These are phyloP conservation scores for Lepidurus apus DNA, from an alignment of 1,140 invertebrate genomes.

Conservation along the genomic window DNA sequence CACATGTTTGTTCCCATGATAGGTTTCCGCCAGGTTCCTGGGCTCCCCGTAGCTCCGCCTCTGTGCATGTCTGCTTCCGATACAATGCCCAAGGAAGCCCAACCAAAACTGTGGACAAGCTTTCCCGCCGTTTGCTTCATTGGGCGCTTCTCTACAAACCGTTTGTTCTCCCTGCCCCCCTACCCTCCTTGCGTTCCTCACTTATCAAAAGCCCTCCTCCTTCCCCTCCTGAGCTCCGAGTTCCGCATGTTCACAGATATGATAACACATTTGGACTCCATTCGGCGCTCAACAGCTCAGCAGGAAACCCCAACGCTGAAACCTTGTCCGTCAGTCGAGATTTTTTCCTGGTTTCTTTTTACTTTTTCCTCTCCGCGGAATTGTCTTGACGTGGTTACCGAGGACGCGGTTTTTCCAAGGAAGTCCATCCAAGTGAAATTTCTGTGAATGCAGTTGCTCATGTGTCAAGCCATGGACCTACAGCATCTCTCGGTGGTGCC, in stretches of 20 bases:
- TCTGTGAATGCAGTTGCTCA: constrained; percentile 18
- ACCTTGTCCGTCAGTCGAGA: not conserved
- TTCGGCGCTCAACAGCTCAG: constrained; percentile 17
- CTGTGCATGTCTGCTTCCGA: not conserved
- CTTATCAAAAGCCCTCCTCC: not conserved
- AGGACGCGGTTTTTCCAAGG: too few species aligned
- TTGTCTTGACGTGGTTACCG: too few species aligned
- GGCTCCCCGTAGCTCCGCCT: not conserved
- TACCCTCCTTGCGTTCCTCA: not conserved
- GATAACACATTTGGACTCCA: not conserved
- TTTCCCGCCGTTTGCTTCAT: constrained; percentile 17
- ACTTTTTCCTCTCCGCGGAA: too few species aligned
- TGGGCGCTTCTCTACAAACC: not conserved
- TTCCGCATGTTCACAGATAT: not conserved
- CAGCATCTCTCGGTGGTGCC: constrained; percentile 8
- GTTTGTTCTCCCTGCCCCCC: not conserved
- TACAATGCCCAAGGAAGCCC: not conserved
- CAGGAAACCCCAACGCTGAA: not conserved
- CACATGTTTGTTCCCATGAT: constrained; percentile 19
- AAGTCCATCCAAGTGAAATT: too few species aligned
- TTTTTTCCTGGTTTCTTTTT: not conserved
- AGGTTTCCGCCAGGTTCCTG: not conserved
- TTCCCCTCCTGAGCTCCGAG: not conserved
- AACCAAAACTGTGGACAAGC: constrained; percentile 18
- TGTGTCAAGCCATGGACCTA: constrained; percentile 7